phyloP scores from a whole-genome alignment of 2,113 vertebrate genomes.

The Ceyx cyanopectus region DNA sequence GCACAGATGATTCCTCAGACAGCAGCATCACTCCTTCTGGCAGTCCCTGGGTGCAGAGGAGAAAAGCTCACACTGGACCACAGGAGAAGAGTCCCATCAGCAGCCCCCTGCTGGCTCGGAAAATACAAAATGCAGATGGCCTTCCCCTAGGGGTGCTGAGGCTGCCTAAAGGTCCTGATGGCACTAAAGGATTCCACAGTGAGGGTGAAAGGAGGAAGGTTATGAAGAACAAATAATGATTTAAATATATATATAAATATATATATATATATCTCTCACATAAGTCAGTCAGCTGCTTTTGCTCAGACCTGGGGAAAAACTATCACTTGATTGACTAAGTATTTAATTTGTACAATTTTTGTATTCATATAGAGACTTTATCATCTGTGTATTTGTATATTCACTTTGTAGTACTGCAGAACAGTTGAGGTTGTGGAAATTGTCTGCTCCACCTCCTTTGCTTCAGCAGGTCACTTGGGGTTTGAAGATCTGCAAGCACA shows the following conservation, averaged over 20 bases:
- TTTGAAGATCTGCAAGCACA: background rate
- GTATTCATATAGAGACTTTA: conserved; percentile 43
- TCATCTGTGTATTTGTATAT: conserved; percentile 39
- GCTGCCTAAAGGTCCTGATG: conserved; percentile 91
- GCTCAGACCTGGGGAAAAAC: background rate
- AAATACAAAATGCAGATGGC: conserved; percentile 90
- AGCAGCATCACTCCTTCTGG: conserved; percentile 93
- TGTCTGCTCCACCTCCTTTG: background rate
- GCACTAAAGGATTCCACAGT: conserved; percentile 91
- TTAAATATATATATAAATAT: too few species aligned
- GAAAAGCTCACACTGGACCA: conserved; percentile 84
- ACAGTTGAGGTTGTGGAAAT: background rate
- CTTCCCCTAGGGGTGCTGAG: conserved; percentile 89
- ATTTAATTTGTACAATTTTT: conserved; percentile 67
- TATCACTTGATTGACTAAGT: conserved; percentile 58
- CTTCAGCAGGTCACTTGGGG: background rate
- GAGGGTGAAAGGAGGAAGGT: conserved; percentile 79
- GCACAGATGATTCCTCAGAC: conserved; percentile 92
- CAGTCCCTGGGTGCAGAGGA: conserved; percentile 97
- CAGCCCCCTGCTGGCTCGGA: conserved; percentile 87
- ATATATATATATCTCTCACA: background rate
- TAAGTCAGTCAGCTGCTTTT: background rate
- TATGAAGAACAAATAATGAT: background rate
- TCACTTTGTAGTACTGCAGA: background rate
- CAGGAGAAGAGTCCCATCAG: conserved; percentile 89